Base-by-base conservation (phyloP, 2,888 invertebrate genomes). In the Loripinus fragilis region DNA sequence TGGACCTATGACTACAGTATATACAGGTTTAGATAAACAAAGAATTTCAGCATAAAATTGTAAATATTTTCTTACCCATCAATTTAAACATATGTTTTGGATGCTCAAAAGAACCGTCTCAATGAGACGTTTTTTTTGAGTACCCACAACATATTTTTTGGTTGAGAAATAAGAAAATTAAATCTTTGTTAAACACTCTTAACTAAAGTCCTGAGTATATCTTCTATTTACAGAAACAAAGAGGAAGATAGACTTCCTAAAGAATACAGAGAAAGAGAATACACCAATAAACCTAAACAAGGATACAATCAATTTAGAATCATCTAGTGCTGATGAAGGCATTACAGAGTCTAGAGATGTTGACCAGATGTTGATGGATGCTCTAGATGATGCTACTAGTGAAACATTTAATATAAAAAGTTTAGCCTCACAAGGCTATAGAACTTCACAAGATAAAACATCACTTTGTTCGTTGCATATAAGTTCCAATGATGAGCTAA, bases 311-410 rank as follows among this genome's bases (percentile, higher is more conserved):
- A 15, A 23, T 28, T 0, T 15, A 12, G 23, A 25, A 30, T 48
- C 7, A 50, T 3, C 25, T 25, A n/a, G n/a, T 5, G 25, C 23
- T 28, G 52, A 30, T 33, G 25, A 71, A 48, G 50, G 38, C 33
- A 25, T 76, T 17, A 2, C 70, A 20, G 75, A 81, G 64, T 65
- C 74, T 20, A 76, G 76, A 69, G 71, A 65, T 71, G 50, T 83
- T 33, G 66, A 71, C 52, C 76, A 83, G 8, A 83, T 83, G 83
- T 50, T 83, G 33, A 45, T 68, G 38, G 78, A 83, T 78, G 78
- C 70, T 5, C 67, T 81, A 17, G 71, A 41, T 50, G 72, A 72
- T 17, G n/a, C 20, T 65, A 48, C 35, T 15, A 38, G 20, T 30
- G 20, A 30, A 41, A 48, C 45, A 20, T 41, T 28, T 7, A 15